Base-by-base conservation (phyloP, 2,113 vertebrate genomes). In the Hyla sarda region DNA sequence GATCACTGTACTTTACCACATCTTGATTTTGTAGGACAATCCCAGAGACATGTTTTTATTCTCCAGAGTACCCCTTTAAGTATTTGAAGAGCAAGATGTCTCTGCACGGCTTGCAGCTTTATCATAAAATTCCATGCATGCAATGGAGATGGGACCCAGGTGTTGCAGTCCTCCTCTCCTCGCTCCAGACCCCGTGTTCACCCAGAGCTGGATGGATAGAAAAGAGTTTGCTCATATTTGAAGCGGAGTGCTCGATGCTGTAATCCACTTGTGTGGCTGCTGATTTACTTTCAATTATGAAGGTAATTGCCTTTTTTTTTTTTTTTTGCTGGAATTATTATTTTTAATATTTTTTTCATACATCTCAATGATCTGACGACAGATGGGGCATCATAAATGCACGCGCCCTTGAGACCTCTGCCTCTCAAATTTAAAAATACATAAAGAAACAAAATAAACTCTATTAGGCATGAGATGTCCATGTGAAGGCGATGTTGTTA, bases 271-370 rank as follows among this genome's bases (percentile, higher is more conserved):
- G 21, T 81, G 65, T 52, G 69, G 56, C 69, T 77, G 47, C 74
- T 84, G 62, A 86, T 79, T 86, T 87, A 73, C 45, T 86, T 88
- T 58, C 86, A 80, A 86, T 85, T 85, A 85, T 60, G 28, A 25
- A 65, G 28, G 52, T 85, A 82, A 87, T 65, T 87, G 82, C 50
- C 50, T 82, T 62, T 41, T 41, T 50, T 69, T 62, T 73, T 82
- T 62, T 41, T 41, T 50, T 69, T 62, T 73, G 23, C 73, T 56
- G 32, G 78, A 86, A 82, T 86, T 41, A 80, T 19, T 25, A 5
- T 41, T 41, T n/a, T n/a, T n/a, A n/a, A n/a, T n/a, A n/a, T 37
- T 60, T 60, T 77, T 78, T 45, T 25, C n/a, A 34, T 25, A 7
- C 77, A 54, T 37, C 34, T 80, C 56, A 45, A 80, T 80, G 77